Conservation (phyloP, 2,888 invertebrate genomes). For the Dioctria rufipes region DNA sequence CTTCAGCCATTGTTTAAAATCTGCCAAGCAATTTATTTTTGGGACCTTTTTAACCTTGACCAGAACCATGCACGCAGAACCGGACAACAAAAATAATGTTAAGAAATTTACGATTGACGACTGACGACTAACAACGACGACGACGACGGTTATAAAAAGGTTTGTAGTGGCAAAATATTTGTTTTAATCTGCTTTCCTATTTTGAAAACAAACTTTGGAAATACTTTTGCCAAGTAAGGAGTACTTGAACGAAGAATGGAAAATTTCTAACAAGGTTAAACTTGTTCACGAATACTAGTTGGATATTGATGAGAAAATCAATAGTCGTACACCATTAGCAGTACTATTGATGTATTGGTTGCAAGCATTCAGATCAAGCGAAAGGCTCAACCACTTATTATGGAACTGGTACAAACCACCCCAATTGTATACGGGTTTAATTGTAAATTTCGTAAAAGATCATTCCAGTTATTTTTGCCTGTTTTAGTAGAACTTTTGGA, state of each 20-base stretch:
- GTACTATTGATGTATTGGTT: too few relatives aligned
- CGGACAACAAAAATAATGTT: background rate
- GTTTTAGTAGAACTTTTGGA: too few relatives aligned
- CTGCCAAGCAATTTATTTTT: conserved; percentile 37
- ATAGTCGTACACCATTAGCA: too few relatives aligned
- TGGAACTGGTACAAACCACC: too few relatives aligned
- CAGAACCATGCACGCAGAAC: background rate
- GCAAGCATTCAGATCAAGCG: too few relatives aligned
- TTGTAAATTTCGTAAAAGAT: too few relatives aligned
- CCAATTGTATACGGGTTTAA: too few relatives aligned
- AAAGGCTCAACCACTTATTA: too few relatives aligned
- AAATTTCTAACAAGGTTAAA: background rate
- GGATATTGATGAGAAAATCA: too few relatives aligned
- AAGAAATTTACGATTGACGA: background rate
- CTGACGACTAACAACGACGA: too few relatives aligned
- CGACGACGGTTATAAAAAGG: background rate
- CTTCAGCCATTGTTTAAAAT: conserved; percentile 32
- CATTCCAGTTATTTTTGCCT: too few relatives aligned
- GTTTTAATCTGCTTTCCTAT: background rate
- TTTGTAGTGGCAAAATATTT: background rate
- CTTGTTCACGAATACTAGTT: too few relatives aligned
- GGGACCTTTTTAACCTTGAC: conserved; percentile 40
- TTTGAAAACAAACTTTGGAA: background rate
- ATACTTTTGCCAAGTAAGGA: background rate
- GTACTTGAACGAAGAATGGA: background rate